These are phyloP conservation scores for Catocala fraxini DNA, from an alignment of 2,888 invertebrate species.

Conservation along the genomic window DNA sequence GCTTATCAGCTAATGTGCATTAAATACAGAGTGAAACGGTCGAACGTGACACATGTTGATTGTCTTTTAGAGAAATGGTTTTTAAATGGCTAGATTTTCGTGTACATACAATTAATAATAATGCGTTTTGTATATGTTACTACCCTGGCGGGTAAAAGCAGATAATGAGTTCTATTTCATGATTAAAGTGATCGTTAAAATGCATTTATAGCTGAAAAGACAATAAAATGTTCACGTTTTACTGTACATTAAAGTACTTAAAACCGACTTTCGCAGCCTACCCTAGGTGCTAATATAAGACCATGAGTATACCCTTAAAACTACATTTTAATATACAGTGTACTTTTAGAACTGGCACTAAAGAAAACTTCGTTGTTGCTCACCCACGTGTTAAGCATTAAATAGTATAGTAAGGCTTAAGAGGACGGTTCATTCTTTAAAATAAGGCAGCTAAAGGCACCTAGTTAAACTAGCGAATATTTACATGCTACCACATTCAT, in stretches of 20 bases:
- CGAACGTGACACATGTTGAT: conserved; percentile 20
- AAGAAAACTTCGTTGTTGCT: conserved; percentile 74
- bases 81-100: background rate
- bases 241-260: conserved; percentile 27
- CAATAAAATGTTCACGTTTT: conserved; percentile 24
- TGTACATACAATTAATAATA: background rate
- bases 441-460: conserved; percentile 83
- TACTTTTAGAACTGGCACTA: conserved; percentile 80
- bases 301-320: conserved; percentile 48
- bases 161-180: background rate
- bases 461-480: conserved; percentile 52
- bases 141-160: background rate
- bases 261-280: conserved; percentile 23
- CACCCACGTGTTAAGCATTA: conserved; percentile 68
- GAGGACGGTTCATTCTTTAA: conserved; percentile 79
- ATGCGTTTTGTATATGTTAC: background rate
- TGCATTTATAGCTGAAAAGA: conserved; percentile 7
- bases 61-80: conserved; percentile 21
- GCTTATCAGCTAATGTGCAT: conserved; percentile 40
- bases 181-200: conserved; percentile 1
- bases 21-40: conserved; percentile 30
- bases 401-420: conserved; percentile 69
- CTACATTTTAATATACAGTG: conserved; percentile 61
- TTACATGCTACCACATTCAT: conserved; percentile 47
- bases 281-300: conserved; percentile 31